Base-by-base conservation (phyloP, 1,140 invertebrate genomes). In the Heliconius melpomene region DNA sequence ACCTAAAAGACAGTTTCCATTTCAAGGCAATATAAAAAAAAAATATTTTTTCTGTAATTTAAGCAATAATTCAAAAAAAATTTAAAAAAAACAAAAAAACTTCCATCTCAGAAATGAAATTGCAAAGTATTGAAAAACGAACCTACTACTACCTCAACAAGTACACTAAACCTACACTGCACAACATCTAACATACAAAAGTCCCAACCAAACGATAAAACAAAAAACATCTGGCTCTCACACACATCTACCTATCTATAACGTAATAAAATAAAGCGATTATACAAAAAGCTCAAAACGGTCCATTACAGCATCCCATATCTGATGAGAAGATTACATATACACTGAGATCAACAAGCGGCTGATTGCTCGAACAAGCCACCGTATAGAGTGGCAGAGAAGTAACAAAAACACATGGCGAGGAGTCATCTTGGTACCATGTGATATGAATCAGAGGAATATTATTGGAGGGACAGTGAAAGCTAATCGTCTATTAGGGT, bases 361-460 rank as follows among this genome's bases (percentile, higher is more conserved):
- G 60, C 60, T 66, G 60, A 66, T 66, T 66, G 60, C 60, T 66
- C 9, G 60, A 66, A 26, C 60, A 26, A 26, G 60, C 60, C 23
- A 66, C 60, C 60, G 29, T 29, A 66, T 11, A 66, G 23, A 16
- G 60, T 26, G 5, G 11, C 40, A 16, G 0, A 7, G 13, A 7
- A 57, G 11, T n/a, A 66, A 70, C 38, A 46, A 76, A 70, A 76
- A 66, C 75, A 76, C 50, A 50, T 76, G 75, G 75, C 60, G 46
- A 3, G 18, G 13, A 77, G 36, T n/a, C 18, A 77, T 60, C 38
- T 46, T 71, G 75, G 26, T 38, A 77, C 38, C 75, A 76, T 77
- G 40, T 71, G 75, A 77, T 71, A 36, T 46, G 73, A 40, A 71
- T 74, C 29, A 76, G 50, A 73, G 66, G 26, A 1, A 29, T 66